Evolutionary conservation across 2,888 invertebrate genomes (phyloP).

Genomic region (Gastracanthus pulcherrimus): DNA sequence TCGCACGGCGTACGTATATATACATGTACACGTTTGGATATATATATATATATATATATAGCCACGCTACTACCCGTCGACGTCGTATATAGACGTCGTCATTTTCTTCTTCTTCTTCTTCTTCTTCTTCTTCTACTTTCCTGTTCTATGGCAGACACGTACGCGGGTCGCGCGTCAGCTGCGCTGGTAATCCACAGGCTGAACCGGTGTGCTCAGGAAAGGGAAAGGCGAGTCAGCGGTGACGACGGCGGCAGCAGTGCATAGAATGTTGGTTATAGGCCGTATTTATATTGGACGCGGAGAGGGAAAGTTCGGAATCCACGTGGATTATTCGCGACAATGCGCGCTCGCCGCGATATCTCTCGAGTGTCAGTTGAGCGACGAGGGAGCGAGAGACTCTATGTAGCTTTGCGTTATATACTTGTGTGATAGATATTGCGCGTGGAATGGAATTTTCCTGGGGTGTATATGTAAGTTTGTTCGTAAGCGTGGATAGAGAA

Average conservation of each 20-base stretch:
- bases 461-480: not conserved
- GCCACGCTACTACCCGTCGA: not conserved
- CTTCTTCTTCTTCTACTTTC: no score
- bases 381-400: no score
- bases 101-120: no score
- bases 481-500: not conserved
- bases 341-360: not conserved
- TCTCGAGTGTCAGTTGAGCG: not conserved
- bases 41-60: not conserved
- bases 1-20: not conserved
- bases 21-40: not conserved
- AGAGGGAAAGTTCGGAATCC: slow-evolving; percentile 10
- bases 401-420: not conserved
- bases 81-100: no score
- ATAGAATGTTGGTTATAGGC: not conserved
- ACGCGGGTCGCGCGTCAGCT: no score
- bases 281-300: not conserved
- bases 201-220: no score
- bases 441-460: not conserved
- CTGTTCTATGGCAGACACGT: not conserved
- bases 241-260: not conserved
- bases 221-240: no score
- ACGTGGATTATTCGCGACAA: not conserved
- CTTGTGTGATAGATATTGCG: not conserved
- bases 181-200: no score